Base-by-base conservation (phyloP, 2,797 vertebrate genomes). In the Rallus crepitans region DNA sequence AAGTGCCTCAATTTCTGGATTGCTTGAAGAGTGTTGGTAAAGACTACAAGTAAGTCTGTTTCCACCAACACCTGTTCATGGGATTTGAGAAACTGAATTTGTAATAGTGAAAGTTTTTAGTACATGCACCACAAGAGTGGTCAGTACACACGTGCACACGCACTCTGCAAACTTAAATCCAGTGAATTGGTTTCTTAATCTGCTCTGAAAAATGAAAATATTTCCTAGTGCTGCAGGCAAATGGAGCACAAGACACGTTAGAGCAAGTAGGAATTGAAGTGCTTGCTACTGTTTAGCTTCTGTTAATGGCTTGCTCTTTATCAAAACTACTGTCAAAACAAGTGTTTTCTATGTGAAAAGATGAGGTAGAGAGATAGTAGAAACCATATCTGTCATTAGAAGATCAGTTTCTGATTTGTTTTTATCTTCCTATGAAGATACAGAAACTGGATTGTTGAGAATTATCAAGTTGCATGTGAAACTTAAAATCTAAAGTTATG, bases 1-100 rank as follows among this genome's bases (percentile, higher is more conserved):
- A 99, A 97, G 98, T 99, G 10, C 94, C 98, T 19, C 99, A 99
- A 45, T 98, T 99, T 92, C 80, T 99, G 82, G 98, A 99, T 69
- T 99, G 98, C 87, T 98, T 99, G 87, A 98, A 97, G 84, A 98
- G 98, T 47, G 85, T 99, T 48, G 98, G 98, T 2, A 89, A 97
- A 12, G 98, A 99, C 85, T 99, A 99, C 82, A 91, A 87, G 99
- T 99, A 94, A 98, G 98, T 91, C 40, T 53, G 6, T 63, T 83
- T 48, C 45, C 25, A 24, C 35, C 27, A 37, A 1, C 4, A 7
- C 4, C 15, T 39, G 5, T 42, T 64, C 18, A 39, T 23, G 4
- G 60, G 30, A 60, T 64, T 87, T 56, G 59, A 59, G 42, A 60
- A 45, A 25, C 18, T 21, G 47, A 33, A 39, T 15, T 37, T 66